phyloP scores from a whole-genome alignment of 2,797 vertebrate genomes.

The Valencia hispanica region DNA sequence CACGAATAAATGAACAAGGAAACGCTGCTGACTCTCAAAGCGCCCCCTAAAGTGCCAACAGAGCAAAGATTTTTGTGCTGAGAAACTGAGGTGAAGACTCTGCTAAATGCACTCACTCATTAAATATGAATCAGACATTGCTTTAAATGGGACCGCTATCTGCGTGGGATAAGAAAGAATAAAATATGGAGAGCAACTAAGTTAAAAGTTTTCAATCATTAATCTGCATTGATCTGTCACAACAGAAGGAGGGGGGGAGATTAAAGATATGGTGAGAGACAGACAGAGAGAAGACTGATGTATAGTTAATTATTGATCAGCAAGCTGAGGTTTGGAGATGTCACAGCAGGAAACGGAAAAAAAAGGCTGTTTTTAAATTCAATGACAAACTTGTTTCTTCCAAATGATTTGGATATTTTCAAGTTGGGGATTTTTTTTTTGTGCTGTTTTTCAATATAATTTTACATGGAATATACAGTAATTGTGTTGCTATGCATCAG shows the following conservation, averaged over 20 bases:
- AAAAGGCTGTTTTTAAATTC: neutral
- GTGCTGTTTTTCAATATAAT: neutral
- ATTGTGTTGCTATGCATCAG: neutral
- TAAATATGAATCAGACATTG: slow-evolving; percentile 61
- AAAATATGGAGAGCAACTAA: slow-evolving; percentile 2
- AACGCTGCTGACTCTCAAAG: slow-evolving; percentile 16
- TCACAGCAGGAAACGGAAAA: neutral
- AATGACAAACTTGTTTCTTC: neutral
- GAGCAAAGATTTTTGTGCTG: neutral
- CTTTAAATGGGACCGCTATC: slow-evolving; percentile 26
- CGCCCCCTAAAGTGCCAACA: slow-evolving; percentile 21
- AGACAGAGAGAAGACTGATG: slow-evolving; percentile 4
- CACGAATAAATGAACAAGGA: slow-evolving; percentile 40
- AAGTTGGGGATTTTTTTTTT: neutral
- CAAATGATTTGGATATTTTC: neutral
- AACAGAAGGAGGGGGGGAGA: slow-evolving; percentile 1
- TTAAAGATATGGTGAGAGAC: neutral
- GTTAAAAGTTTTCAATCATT: slow-evolving; percentile 33
- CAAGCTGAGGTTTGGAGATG: slow-evolving; percentile 8
- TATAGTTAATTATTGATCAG: slow-evolving; percentile 31
- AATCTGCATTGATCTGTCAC: slow-evolving; percentile 46
- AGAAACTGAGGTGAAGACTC: slow-evolving; percentile 10
- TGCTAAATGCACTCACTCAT: slow-evolving; percentile 45
- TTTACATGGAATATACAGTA: neutral
- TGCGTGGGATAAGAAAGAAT: neutral